Evolutionary conservation across 1,140 invertebrate genomes (phyloP).

Genomic region (Ceratina calcarata): DNA sequence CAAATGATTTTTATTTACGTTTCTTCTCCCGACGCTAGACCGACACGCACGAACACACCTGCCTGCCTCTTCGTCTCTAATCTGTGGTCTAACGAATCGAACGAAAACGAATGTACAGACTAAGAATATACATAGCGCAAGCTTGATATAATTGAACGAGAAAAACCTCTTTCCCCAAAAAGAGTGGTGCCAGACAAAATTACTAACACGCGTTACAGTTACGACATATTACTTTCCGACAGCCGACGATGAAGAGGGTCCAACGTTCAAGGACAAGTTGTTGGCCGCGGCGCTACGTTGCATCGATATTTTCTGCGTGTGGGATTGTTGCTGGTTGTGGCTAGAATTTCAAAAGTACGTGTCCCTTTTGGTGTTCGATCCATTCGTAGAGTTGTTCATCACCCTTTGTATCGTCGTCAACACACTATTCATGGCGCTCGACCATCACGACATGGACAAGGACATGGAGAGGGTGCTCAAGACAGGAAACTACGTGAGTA

Average conservation of each 20-base stretch:
- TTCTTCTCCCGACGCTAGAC: conserved; percentile 8
- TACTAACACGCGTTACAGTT: conserved; percentile 89
- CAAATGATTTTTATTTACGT: background rate
- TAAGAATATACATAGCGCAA: conserved; percentile 19
- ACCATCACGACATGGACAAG: conserved; percentile 96
- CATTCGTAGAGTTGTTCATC: conserved; percentile 98
- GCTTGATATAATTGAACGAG: conserved; percentile 62
- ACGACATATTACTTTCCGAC: conserved; percentile 96
- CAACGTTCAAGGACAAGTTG: conserved; percentile 92
- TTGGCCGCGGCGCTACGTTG: conserved; percentile 87
- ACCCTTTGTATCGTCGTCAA: conserved; percentile 99
- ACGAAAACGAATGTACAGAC: conserved; percentile 1
- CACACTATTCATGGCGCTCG: conserved; percentile 98
- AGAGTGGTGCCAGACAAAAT: conserved; percentile 84
- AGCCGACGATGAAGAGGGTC: conserved; percentile 94
- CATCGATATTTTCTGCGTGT: conserved; percentile 97
- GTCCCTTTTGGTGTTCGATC: conserved; percentile 96
- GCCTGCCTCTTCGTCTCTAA: conserved; percentile 52
- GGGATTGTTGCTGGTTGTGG: conserved; percentile 97
- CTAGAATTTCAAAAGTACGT: conserved; percentile 94
- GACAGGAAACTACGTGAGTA: conserved; percentile 96
- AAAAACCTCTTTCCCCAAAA: conserved; percentile 83
- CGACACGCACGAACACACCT: background rate
- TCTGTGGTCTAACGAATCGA: conserved; percentile 53
- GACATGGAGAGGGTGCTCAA: conserved; percentile 92